Evolutionary conservation across 1,140 invertebrate species (phyloP).

Genomic region (Saccostrea glomerata): DNA sequence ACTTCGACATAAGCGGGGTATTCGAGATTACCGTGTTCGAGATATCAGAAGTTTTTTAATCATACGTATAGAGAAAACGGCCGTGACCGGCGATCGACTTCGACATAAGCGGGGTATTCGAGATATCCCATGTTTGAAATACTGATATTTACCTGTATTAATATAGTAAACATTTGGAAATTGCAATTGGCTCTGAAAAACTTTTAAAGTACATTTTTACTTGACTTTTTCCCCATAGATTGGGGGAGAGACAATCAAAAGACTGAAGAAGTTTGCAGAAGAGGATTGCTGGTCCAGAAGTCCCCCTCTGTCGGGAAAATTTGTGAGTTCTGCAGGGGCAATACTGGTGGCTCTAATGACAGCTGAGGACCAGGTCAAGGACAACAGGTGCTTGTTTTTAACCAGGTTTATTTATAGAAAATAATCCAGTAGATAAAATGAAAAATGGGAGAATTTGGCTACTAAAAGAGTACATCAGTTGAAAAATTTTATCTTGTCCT

Average conservation of each 20-base stretch:
- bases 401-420: not conserved
- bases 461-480: not conserved
- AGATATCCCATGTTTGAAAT: too few species aligned
- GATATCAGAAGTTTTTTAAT: too few species aligned
- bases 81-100: too few species aligned
- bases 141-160: too few species aligned
- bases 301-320: constrained; percentile 56
- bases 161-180: too few species aligned
- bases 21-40: too few species aligned
- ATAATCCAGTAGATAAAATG: not conserved
- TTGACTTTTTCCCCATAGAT: constrained; percentile 59
- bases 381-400: constrained; percentile 39
- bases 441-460: not conserved
- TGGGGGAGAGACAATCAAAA: constrained; percentile 57
- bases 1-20: too few species aligned
- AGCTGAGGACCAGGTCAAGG: constrained; percentile 49
- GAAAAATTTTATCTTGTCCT: not conserved
- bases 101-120: too few species aligned
- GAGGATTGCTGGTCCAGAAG: constrained; percentile 42
- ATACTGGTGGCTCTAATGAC: constrained; percentile 61
- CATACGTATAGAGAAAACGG: too few species aligned
- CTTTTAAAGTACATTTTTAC: too few species aligned
- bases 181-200: too few species aligned
- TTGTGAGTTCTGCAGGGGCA: constrained; percentile 60
- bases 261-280: constrained; percentile 53